These are phyloP conservation scores for Lysandra bellargus DNA, from an alignment of 2,888 invertebrate genomes.

Conservation along the genomic window DNA sequence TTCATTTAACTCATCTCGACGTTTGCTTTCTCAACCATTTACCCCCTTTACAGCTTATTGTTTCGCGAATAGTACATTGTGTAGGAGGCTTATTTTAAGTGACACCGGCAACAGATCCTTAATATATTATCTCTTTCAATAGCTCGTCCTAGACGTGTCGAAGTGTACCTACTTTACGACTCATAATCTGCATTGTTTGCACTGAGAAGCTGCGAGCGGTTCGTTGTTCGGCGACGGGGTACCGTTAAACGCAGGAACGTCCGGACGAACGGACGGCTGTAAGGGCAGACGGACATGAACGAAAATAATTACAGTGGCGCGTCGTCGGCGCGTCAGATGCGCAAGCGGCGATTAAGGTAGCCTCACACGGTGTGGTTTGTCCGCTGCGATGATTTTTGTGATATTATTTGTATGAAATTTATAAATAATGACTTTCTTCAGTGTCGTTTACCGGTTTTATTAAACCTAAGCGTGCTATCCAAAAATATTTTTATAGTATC, in stretches of 20 bases:
- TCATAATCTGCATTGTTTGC: conserved; percentile 11
- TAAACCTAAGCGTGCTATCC: too few relatives aligned
- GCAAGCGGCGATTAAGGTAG: conserved; percentile 29
- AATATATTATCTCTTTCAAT: neutral
- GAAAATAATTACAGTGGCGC: conserved; percentile 42
- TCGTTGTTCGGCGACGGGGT: conserved; percentile 33
- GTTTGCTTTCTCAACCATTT: neutral
- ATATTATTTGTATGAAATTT: neutral
- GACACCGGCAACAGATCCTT: neutral
- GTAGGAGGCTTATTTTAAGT: neutral
- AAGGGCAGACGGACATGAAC: conserved; percentile 39
- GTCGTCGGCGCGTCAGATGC: conserved; percentile 40
- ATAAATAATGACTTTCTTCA: too few relatives aligned
- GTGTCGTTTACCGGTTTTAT: too few relatives aligned
- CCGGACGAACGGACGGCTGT: conserved; percentile 35
- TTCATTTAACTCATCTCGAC: neutral
- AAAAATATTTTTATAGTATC: too few relatives aligned
- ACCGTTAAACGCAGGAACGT: conserved; percentile 36
- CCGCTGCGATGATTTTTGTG: neutral
- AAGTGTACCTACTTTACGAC: neutral
- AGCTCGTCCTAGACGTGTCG: neutral
- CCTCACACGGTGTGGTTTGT: neutral
- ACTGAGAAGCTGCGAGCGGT: neutral
- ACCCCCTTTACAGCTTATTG: neutral
- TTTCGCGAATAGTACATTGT: conserved; percentile 8